These are phyloP conservation scores for Caerostris darwini DNA, from an alignment of 1,140 invertebrate genomes.

Conservation along the genomic window DNA sequence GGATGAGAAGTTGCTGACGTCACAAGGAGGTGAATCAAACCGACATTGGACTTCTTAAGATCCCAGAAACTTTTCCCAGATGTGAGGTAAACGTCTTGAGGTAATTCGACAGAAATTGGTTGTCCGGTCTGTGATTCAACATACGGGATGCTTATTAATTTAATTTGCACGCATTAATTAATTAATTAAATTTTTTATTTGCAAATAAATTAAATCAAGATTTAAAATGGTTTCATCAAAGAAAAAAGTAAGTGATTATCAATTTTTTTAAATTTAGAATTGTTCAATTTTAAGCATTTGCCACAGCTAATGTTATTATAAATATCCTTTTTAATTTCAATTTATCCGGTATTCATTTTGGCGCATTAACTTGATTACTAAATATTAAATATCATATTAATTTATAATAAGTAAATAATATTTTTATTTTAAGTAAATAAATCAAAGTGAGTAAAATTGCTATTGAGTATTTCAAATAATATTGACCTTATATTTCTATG, in stretches of 20 bases:
- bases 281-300: background rate
- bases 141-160: background rate
- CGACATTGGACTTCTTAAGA: background rate
- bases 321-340: too few relatives aligned
- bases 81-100: background rate
- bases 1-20: background rate
- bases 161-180: background rate
- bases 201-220: background rate
- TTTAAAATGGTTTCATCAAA: background rate
- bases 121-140: background rate
- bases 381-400: too few relatives aligned
- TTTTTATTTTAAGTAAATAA: too few relatives aligned
- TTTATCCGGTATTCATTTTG: too few relatives aligned
- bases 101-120: background rate
- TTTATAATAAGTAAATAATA: too few relatives aligned
- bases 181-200: background rate
- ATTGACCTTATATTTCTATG: too few relatives aligned
- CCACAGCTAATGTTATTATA: too few relatives aligned
- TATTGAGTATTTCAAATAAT: too few relatives aligned
- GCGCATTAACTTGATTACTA: too few relatives aligned
- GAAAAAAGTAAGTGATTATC: background rate
- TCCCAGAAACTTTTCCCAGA: background rate
- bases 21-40: slow-evolving; percentile 14
- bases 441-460: too few relatives aligned
- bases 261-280: background rate